phyloP scores from a whole-genome alignment of 2,113 vertebrate genomes.

The Promerops cafer region DNA sequence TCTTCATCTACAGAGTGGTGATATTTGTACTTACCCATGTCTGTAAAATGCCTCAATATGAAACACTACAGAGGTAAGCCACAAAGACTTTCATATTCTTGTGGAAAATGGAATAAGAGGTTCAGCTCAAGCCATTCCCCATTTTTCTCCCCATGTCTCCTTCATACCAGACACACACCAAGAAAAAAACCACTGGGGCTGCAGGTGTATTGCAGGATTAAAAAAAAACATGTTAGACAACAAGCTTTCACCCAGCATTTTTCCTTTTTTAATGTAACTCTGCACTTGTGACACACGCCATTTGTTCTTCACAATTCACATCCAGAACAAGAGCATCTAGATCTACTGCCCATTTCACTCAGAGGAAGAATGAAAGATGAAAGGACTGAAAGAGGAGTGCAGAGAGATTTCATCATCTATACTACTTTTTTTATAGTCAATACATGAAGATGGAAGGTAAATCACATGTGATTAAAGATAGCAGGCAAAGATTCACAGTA shows the following conservation, averaged over 20 bases:
- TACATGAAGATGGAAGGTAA: slow-evolving; percentile 13
- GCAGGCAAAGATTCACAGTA: slow-evolving; percentile 41
- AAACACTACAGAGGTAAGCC: slow-evolving; percentile 16
- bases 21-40: slow-evolving; percentile 35
- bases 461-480: neutral
- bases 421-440: neutral
- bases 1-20: neutral
- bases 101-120: neutral
- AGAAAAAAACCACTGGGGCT: slow-evolving; percentile 10
- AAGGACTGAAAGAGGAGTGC: neutral
- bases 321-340: neutral
- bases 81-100: neutral
- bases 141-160: neutral
- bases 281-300: neutral
- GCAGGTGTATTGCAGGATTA: neutral
- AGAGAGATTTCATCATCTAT: neutral
- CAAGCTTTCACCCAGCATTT: slow-evolving; percentile 11
- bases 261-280: neutral
- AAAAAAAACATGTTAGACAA: neutral
- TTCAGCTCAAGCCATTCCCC: neutral
- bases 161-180: slow-evolving; percentile 12
- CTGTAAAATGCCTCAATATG: neutral
- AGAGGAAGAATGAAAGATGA: neutral
- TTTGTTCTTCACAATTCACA: slow-evolving; percentile 21
- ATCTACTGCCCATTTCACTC: slow-evolving; percentile 7